A percentile compares a stretch with the other conserved stretches of the same genome.
Conservation (phyloP, 1,140 invertebrate genomes). For the Grapholita molesta region DNA sequence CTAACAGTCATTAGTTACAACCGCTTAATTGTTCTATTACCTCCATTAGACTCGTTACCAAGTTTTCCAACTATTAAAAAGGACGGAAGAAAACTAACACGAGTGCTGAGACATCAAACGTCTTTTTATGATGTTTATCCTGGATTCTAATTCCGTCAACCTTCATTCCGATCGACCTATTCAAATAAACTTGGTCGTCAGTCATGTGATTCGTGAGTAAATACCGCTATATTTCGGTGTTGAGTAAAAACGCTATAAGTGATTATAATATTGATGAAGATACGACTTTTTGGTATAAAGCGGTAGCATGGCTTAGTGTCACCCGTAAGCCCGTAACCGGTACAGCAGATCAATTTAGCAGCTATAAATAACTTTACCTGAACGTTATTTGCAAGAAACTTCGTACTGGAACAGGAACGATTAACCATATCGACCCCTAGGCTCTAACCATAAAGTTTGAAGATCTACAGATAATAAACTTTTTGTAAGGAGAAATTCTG, state of each 20-base stretch:
- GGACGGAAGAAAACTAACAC: background rate
- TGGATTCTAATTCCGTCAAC: constrained; percentile 8
- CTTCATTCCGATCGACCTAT: background rate
- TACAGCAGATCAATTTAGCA: background rate
- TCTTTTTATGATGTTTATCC: constrained; percentile 11
- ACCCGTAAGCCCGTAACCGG: background rate
- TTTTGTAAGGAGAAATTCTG: constrained; percentile 29
- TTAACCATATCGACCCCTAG: background rate
- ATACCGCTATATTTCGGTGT: background rate
- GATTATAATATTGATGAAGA: background rate
- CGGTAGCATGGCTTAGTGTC: background rate
- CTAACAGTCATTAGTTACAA: background rate
- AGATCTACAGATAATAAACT: background rate
- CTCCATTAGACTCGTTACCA: background rate
- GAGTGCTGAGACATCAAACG: background rate
- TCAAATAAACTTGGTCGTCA: constrained; percentile 10
- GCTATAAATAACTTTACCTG: background rate
- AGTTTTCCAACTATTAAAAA: background rate
- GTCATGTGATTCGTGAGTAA: constrained; percentile 8
- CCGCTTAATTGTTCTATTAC: background rate
- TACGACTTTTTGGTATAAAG: background rate
- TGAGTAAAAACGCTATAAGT: background rate
- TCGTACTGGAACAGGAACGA: no score
- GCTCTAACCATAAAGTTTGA: background rate
- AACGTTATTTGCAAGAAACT: background rate